Evolutionary conservation across 1,140 invertebrate species (phyloP).

Genomic region (Sipha flava): DNA sequence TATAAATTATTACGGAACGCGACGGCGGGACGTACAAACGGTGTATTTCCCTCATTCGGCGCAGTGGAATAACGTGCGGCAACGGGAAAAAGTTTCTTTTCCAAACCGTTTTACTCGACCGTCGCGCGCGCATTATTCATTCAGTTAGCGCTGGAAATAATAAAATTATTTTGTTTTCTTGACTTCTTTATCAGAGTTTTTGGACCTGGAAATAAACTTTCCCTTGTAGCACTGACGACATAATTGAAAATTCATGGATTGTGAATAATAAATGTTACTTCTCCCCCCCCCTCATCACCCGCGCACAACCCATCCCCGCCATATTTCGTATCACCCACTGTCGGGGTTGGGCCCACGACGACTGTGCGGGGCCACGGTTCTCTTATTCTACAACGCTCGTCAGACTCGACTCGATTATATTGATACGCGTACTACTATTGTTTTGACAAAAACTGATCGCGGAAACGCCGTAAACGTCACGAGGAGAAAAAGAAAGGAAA

Average conservation of each 20-base stretch:
- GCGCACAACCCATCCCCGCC: too few relatives aligned
- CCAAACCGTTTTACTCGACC: not conserved
- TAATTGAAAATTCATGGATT: conserved; percentile 31
- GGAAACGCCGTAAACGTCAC: not conserved
- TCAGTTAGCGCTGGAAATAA: conserved; percentile 25
- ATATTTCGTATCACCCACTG: not conserved
- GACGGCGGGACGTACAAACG: too few relatives aligned
- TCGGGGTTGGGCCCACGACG: too few relatives aligned
- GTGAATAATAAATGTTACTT: conserved; percentile 25
- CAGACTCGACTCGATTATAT: not conserved
- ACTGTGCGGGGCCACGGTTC: not conserved
- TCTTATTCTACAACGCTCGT: not conserved
- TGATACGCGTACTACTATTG: not conserved
- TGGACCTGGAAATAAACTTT: conserved; percentile 20
- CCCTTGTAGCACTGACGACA: not conserved
- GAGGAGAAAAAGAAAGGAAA: not conserved
- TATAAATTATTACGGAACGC: too few relatives aligned
- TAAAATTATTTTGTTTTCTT: conserved; percentile 21
- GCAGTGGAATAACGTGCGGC: not conserved
- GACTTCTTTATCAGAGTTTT: conserved; percentile 24
- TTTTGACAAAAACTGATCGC: conserved; percentile 6
- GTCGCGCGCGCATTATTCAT: not conserved
- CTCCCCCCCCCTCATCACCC: not conserved
- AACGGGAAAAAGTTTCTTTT: not conserved
- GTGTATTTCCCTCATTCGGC: not conserved